These are phyloP conservation scores for Sigmodon hispidus DNA, from an alignment of 2,113 vertebrate genomes.

Conservation along the genomic window DNA sequence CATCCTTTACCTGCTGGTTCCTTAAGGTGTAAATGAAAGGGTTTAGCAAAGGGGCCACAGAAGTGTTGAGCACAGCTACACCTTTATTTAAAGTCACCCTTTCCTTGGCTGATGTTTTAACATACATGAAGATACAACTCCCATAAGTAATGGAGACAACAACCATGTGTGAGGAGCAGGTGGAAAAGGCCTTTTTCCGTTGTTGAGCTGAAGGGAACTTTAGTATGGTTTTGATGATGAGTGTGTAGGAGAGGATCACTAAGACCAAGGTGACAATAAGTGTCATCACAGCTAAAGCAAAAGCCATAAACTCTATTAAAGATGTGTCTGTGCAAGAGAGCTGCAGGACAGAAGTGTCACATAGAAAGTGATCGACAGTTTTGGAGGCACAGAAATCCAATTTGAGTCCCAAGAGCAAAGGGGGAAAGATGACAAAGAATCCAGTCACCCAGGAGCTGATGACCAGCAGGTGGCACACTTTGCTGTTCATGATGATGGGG, in stretches of 20 bases:
- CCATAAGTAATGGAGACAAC: constrained; percentile 76
- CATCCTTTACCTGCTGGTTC: constrained; percentile 2
- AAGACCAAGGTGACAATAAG: constrained; percentile 51
- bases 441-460: constrained; percentile 51
- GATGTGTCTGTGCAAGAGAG: constrained; percentile 68
- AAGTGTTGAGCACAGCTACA: constrained; percentile 8
- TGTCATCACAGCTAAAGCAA: constrained; percentile 51
- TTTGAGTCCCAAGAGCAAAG: constrained; percentile 42
- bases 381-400: constrained; percentile 66
- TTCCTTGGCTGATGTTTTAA: constrained; percentile 68
- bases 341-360: constrained; percentile 39
- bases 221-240: constrained; percentile 67
- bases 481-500: constrained; percentile 39
- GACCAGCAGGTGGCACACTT: constrained; percentile 4
- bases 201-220: constrained; percentile 60
- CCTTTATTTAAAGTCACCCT: constrained; percentile 51
- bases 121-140: constrained; percentile 77
- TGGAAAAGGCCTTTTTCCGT: constrained; percentile 74
- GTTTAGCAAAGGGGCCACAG: constrained; percentile 12
- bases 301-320: constrained; percentile 27
- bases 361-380: constrained; percentile 62
- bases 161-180: constrained; percentile 74
- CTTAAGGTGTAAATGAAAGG: constrained; percentile 18
- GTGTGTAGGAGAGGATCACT: constrained; percentile 51
- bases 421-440: constrained; percentile 43